These are phyloP conservation scores for Phortica okadai DNA, from an alignment of 2,888 invertebrate species.

Conservation along the genomic window DNA sequence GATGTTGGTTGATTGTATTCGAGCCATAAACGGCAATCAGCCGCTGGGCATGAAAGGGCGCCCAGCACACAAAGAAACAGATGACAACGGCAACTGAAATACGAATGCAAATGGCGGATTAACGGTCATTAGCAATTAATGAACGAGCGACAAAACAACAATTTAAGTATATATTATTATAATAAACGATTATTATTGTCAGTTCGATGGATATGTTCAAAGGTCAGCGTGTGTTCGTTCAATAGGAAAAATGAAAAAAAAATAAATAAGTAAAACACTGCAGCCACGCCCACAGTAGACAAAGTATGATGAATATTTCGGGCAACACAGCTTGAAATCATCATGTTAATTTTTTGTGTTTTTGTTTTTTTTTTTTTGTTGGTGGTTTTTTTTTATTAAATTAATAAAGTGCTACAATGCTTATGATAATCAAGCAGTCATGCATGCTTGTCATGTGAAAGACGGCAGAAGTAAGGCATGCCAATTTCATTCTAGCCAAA, in stretches of 20 bases:
- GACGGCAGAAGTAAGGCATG: too few relatives aligned
- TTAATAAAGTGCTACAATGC: too few relatives aligned
- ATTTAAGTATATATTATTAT: background rate
- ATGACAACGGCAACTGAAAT: conserved; percentile 90
- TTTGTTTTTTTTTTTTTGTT: too few relatives aligned
- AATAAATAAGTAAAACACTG: background rate
- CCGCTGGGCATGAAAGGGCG: conserved; percentile 95
- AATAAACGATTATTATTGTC: background rate
- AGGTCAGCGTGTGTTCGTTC: background rate
- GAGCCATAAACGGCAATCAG: conserved; percentile 81
- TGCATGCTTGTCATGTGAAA: too few relatives aligned
- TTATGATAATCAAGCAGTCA: too few relatives aligned
- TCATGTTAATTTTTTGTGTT: too few relatives aligned
- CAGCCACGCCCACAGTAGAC: too few relatives aligned
- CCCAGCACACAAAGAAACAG: conserved; percentile 93
- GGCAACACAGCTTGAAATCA: too few relatives aligned
- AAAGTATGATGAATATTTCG: too few relatives aligned
- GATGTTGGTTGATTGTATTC: conserved; percentile 59
- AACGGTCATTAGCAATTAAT: background rate
- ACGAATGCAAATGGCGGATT: background rate
- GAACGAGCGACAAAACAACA: background rate
- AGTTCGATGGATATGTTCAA: background rate
- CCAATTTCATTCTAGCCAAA: too few relatives aligned
- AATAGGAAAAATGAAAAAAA: background rate
- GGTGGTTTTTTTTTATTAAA: too few relatives aligned